Conservation (phyloP, 2,797 vertebrate species). For the Pseudomugil tenellus region DNA sequence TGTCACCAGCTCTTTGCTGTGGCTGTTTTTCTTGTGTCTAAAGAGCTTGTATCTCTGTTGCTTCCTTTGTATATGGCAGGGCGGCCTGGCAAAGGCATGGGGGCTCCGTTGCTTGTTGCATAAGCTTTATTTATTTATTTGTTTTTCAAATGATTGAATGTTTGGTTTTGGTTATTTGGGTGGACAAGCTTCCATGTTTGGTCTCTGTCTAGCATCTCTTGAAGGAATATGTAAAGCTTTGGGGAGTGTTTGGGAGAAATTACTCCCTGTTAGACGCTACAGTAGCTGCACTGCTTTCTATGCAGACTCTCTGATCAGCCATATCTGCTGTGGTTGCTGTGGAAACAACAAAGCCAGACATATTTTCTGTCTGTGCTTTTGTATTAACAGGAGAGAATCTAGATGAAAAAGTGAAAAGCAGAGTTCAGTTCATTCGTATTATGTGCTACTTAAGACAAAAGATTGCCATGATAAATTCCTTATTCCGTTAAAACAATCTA, state of each 20-base stretch:
- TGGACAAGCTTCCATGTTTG: conserved; percentile 48
- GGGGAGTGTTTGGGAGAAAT: conserved; percentile 33
- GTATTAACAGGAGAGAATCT: not conserved
- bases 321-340: conserved; percentile 56
- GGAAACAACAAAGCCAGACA: conserved; percentile 50
- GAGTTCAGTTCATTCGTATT: not conserved
- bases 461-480: not conserved
- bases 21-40: conserved; percentile 36
- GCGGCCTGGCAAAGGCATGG: conserved; percentile 6
- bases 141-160: not conserved
- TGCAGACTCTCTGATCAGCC: not conserved
- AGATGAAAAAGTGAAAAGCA: not conserved
- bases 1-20: conserved; percentile 26
- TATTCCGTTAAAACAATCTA: not conserved
- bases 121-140: not conserved
- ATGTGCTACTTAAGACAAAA: not conserved
- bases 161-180: conserved; percentile 45
- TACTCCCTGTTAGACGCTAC: conserved; percentile 4
- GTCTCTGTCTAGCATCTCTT: conserved; percentile 49
- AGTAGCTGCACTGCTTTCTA: not conserved
- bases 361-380: conserved; percentile 21
- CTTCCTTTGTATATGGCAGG: conserved; percentile 34
- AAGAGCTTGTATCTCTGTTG: conserved; percentile 52
- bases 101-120: conserved; percentile 28
- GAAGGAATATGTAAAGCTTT: conserved; percentile 57